These are phyloP conservation scores for Heliconius sara DNA, from an alignment of 2,888 invertebrate species.

Conservation along the genomic window DNA sequence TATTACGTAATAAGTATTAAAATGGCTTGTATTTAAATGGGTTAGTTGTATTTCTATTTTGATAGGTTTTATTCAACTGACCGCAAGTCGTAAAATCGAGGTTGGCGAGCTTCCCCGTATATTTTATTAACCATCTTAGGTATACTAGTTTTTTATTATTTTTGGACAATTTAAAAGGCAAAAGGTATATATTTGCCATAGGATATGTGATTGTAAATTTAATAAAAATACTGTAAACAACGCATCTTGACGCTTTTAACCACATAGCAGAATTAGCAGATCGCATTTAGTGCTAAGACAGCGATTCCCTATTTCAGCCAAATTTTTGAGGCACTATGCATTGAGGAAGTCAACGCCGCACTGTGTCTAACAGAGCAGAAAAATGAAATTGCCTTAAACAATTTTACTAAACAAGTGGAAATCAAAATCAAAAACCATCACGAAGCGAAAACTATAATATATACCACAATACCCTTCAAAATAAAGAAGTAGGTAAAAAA, in stretches of 20 bases:
- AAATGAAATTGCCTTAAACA: too few species aligned
- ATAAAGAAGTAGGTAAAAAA: constrained; percentile 2
- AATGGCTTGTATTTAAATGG: background rate
- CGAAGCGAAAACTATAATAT: background rate
- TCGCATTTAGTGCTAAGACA: too few species aligned
- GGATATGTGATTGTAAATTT: too few species aligned
- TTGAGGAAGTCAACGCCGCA: too few species aligned
- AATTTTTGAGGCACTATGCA: too few species aligned
- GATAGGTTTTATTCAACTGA: constrained; percentile 73
- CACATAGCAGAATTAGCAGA: background rate
- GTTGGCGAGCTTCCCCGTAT: constrained; percentile 66
- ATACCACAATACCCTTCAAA: background rate
- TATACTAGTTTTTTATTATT: constrained; percentile 54
- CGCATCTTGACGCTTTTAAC: background rate
- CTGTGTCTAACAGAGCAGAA: too few species aligned
- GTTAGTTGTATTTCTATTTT: constrained; percentile 54
- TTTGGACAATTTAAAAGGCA: constrained; percentile 30
- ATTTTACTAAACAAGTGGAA: too few species aligned
- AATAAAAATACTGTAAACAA: too few species aligned
- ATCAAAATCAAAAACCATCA: background rate
- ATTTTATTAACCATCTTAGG: constrained; percentile 63
- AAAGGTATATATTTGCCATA: constrained; percentile 12
- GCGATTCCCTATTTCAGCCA: too few species aligned
- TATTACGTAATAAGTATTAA: background rate
- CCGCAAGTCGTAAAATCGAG: constrained; percentile 66